Evolutionary conservation across 1,140 invertebrate species (phyloP).

Genomic region (Pachyrhynchus sulphureomaculatus): DNA sequence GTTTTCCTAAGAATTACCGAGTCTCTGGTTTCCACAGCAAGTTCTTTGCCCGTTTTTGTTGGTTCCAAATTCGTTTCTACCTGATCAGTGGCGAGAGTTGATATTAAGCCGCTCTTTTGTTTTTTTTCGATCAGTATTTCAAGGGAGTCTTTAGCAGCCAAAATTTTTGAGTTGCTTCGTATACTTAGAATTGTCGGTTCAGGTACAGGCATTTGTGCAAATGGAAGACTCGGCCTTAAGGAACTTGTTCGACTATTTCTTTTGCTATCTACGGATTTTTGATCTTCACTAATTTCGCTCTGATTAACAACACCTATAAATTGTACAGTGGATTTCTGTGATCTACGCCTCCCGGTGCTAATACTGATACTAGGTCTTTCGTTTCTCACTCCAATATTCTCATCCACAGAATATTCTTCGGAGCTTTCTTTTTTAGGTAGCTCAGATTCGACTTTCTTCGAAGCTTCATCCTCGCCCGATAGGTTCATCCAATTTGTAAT

Average conservation of each 20-base stretch:
- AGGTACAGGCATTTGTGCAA: too few species aligned
- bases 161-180: slow-evolving; percentile 8
- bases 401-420: neutral
- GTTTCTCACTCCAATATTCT: neutral
- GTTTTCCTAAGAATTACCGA: slow-evolving; percentile 28
- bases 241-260: neutral
- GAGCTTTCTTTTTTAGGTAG: too few species aligned
- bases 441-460: neutral
- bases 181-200: too few species aligned
- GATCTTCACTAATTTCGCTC: neutral
- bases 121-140: slow-evolving; percentile 19
- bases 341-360: neutral
- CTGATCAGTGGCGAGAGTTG: too few species aligned
- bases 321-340: slow-evolving; percentile 4
- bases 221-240: too few species aligned
- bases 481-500: slow-evolving; percentile 12
- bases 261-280: neutral
- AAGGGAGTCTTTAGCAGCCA: slow-evolving; percentile 28
- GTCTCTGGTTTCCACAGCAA: slow-evolving; percentile 20
- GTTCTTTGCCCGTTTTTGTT: neutral
- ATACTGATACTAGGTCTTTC: neutral
- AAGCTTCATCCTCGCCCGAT: neutral
- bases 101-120: neutral
- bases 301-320: neutral
- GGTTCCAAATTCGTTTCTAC: too few species aligned